Evolutionary conservation across 2,797 vertebrate species (phyloP), one percentile per base, ranked within the genome.

Genomic region (Dipus sagitta): DNA sequence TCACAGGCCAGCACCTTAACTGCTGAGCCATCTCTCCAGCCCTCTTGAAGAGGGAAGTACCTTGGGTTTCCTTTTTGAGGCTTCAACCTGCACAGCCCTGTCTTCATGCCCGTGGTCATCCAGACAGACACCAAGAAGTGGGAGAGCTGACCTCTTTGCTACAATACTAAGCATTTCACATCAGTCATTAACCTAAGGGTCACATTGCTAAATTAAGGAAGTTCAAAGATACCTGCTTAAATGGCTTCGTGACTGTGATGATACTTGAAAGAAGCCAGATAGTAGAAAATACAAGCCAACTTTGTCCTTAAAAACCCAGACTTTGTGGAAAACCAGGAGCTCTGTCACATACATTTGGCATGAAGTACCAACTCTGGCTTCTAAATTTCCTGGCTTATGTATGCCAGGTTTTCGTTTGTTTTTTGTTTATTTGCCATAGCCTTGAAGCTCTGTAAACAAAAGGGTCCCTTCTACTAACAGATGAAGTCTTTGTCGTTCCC

Each of bases 181-280:
- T 38, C n/a, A 76, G 58, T 95, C 91, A 93, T 93, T 96, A 95
- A 96, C 91, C 94, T 81, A 42, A 52, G 28, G 86, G 86, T 96
- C 92, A 81, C 64, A 92, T 94, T 77, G 88, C 93, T 64, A 84
- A 88, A 86, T 94, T 90, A 95, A 94, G 90, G 88, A 96, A 96
- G 74, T 96, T 96, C 76, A 91, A 97, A 96, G 97, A 97, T 96
- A 81, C 95, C 94, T 97, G 97, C 98, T 98, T 98, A 96, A 98
- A 97, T 93, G 96, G 95, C 92, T 92, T 72, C 88, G 81, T 96
- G 95, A 95, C 95, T 97, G 52, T 97, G 97, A 97, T 88, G 95
- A 34, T 91, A 90, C 82, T 67, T 94, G 95, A 97, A 92, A 96
- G 94, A 97, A 97, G 93, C 74, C 91, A 52, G 84, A 86, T 58